A percentile compares a stretch with the other conserved stretches of the same genome.
phyloP scores from a whole-genome alignment of 2,113 vertebrate genomes.

The Paratilapia polleni region DNA sequence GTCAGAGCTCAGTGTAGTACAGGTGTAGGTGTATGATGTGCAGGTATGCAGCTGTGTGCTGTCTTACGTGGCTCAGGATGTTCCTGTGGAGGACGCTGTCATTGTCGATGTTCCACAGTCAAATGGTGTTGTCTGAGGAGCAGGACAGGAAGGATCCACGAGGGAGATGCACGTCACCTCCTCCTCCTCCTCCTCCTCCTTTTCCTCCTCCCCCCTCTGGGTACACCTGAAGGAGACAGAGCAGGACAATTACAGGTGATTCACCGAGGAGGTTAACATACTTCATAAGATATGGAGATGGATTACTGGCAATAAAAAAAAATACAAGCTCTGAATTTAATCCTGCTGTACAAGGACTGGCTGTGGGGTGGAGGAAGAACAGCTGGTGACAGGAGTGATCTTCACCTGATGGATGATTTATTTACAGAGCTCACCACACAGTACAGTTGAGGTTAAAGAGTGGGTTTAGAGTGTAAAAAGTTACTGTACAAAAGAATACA shows the following conservation, averaged over 20 bases:
- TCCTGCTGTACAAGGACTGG: not conserved
- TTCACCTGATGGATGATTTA: not conserved
- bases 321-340: too few relatives aligned
- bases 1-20: conserved; percentile 7
- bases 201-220: conserved; percentile 75
- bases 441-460: not conserved
- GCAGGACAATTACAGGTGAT: not conserved
- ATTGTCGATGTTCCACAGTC: conserved; percentile 91
- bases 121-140: conserved; percentile 97
- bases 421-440: not conserved
- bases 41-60: not conserved
- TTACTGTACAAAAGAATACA: not conserved
- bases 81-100: conserved; percentile 84
- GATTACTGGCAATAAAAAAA: not conserved
- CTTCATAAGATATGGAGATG: not conserved
- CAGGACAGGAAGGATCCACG: conserved; percentile 93
- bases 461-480: too few relatives aligned
- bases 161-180: conserved; percentile 78
- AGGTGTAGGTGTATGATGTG: not conserved
- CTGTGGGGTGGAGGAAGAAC: not conserved
- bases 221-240: conserved; percentile 83
- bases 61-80: conserved; percentile 90
- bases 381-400: not conserved
- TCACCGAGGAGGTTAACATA: not conserved
- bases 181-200: not conserved